Evolutionary conservation across 1,140 invertebrate species (phyloP), one percentile per base, ranked within the genome.

Genomic region (Drosophila lacteicornis): DNA sequence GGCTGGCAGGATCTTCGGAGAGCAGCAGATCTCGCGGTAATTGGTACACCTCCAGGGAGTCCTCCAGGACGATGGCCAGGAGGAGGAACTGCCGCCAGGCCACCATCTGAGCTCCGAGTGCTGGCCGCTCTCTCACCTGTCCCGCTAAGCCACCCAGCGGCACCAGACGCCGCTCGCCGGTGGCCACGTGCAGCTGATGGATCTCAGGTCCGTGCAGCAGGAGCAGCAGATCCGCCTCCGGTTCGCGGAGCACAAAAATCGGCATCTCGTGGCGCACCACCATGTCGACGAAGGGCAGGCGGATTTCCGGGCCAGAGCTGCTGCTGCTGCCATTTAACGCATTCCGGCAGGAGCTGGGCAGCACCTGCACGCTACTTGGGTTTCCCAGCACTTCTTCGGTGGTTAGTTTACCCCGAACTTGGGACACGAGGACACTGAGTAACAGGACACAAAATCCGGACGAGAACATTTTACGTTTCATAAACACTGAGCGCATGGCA

Each of bases 211-310:
- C 91, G 36, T 92, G 84, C 8, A 92, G 58, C 36, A 92, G 55
- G 38, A 91, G 66, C 9, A 92, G 40, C 47, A 78, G n/a, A 12
- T 82, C 56, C 38, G 66, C 50, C 13, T 73, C 49, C 17, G 59
- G 43, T 15, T 88, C 78, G 12, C 80, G 84, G 12, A 92, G 59
- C 55, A 92, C 36, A n/a, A 66, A 75, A 1, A 92, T 27, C 1
- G 59, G 74, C 4, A 62, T 49, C 47, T 92, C 75, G 30, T 81
- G 68, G 4, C 56, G 58, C 53, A 92, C 17, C 40, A 80, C 63
- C 68, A 92, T 80, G 62, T 92, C 91, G 80, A 92, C 78, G 42
- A 92, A 92, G 9, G 91, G 91, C 36, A 91, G 27, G 17, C 47
- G 73, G n/a, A 92, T 85, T 47, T 90, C 86, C 12, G 83, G 67